Evolutionary conservation across 2,797 vertebrate genomes (phyloP), one percentile per base, ranked within the genome.

Genomic region (Chrosomus eos): DNA sequence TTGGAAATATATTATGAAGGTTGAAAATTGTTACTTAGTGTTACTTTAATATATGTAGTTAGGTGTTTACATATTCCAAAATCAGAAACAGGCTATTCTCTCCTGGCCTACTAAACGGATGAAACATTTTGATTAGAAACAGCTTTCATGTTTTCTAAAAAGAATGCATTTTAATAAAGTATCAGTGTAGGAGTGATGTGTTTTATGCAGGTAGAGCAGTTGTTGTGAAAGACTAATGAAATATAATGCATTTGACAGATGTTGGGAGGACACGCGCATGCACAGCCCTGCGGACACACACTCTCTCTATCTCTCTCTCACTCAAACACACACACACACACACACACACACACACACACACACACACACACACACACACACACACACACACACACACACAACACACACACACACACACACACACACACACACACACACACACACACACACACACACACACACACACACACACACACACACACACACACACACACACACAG

Each of bases 161-260:
- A 80, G 68, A 85, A 79, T 79, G 66, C 33, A 11, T 55, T 66
- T 66, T 43, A 73, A 79, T 71, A 58, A 62, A 45, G 45, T 23
- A 73, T 31, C 40, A 55, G 43, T 38, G 58, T 71, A 28, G 67
- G 68, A 80, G 26, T 40, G 18, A 33, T 76, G 26, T 3, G 36
- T 45, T 68, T 60, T 45, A 33, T 70, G 31, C 45, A 85, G 84
- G 58, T 81, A 80, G 28, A 43, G n/a, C 64, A 78, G 74, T 62
- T 76, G 71, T 60, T 75, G 51, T 43, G 62, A 78, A 78, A 84
- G 73, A 28, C 28, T 72, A 83, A 77, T 60, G 53, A 81, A 85
- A 68, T 81, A 81, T 28, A 55, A 74, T 58, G 62, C 71, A 33
- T 76, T 75, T 86, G 80, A 81, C 79, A 81, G 70, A 80, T 81